A percentile compares a stretch with the other conserved stretches of the same genome.
Conservation (phyloP, 2,888 invertebrate species). For the Oxytorus armatus region DNA sequence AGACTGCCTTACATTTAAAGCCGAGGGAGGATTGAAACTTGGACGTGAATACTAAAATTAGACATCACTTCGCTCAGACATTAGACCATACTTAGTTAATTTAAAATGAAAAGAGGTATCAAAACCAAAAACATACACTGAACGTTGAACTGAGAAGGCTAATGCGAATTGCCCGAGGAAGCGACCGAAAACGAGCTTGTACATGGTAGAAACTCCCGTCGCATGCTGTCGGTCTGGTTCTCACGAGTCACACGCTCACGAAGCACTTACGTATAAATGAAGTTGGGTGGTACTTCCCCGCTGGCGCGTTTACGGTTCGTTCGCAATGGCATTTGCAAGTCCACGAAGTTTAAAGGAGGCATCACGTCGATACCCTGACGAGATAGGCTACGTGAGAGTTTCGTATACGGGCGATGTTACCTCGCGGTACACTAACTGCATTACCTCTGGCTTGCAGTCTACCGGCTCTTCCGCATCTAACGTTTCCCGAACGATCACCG, state of each 20-base stretch:
- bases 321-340: slow-evolving; percentile 54
- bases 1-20: no score
- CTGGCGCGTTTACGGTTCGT: slow-evolving; percentile 31
- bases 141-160: no score
- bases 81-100: no score
- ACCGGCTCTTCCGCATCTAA: slow-evolving; percentile 38
- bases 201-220: no score
- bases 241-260: slow-evolving; percentile 49
- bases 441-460: slow-evolving; percentile 44
- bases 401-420: slow-evolving; percentile 19
- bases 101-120: no score
- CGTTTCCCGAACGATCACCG: slow-evolving; percentile 49
- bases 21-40: no score
- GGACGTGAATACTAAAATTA: no score
- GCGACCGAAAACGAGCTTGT: no score
- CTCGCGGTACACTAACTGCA: slow-evolving; percentile 37
- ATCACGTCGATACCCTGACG: slow-evolving; percentile 3
- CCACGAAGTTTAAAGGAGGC: slow-evolving; percentile 54
- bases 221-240: slow-evolving; percentile 18
- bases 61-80: no score
- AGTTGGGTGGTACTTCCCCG: slow-evolving; percentile 40
- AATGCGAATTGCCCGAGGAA: no score
- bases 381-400: slow-evolving; percentile 27
- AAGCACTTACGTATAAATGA: slow-evolving; percentile 52
- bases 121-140: no score